Conservation (phyloP, 1,140 invertebrate species). For the Plodia interpunctella region DNA sequence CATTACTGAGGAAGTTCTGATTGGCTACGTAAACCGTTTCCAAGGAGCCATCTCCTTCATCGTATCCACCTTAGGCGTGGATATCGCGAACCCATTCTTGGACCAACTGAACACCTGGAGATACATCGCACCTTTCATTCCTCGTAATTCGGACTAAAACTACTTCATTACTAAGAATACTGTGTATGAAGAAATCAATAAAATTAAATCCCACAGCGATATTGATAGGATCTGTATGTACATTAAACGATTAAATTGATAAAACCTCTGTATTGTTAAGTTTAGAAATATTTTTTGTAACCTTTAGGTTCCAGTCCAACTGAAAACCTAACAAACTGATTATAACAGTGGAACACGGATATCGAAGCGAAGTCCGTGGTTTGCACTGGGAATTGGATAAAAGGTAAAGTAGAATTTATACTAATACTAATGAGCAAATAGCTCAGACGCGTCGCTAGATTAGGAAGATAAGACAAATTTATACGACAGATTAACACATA, state of each 20-base stretch:
- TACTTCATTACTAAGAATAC: no score
- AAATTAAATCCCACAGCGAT: neutral
- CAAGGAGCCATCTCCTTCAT: conserved; percentile 36
- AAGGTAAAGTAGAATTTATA: no score
- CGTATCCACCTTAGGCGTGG: conserved; percentile 17
- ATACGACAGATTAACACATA: no score
- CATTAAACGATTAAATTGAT: conserved; percentile 3
- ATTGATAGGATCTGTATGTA: conserved; percentile 10
- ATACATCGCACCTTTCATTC: conserved; percentile 39
- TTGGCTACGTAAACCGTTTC: conserved; percentile 55
- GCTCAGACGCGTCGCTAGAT: no score
- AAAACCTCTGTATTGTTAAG: neutral
- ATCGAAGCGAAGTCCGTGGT: no score
- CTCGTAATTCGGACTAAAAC: conserved; percentile 9
- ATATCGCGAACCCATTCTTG: conserved; percentile 41
- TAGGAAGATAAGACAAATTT: no score
- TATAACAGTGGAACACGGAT: no score
- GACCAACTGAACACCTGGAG: conserved; percentile 51
- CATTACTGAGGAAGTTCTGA: conserved; percentile 49
- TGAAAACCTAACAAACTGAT: no score
- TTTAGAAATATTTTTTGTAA: neutral
- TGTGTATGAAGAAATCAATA: no score
- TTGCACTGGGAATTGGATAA: no score
- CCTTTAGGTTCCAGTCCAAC: neutral
- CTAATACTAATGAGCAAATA: no score